These are phyloP conservation scores for Vireo altiloquus DNA, from an alignment of 2,113 vertebrate species.

Conservation along the genomic window DNA sequence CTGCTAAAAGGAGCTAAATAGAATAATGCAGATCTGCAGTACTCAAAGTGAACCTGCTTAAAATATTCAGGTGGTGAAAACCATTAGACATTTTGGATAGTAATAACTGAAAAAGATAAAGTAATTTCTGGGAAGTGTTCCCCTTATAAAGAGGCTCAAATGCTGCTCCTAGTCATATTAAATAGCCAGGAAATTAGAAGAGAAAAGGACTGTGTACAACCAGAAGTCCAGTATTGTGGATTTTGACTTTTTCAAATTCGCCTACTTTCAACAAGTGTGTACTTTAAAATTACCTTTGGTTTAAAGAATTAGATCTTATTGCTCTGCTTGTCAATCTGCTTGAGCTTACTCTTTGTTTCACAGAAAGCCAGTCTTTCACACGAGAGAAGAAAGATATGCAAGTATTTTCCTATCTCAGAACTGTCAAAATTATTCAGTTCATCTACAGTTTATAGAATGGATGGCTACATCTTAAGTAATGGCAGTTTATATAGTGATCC, in stretches of 20 bases:
- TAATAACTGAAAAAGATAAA: slow-evolving; percentile 8
- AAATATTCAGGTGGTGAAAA: slow-evolving; percentile 46
- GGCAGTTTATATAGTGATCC: not conserved
- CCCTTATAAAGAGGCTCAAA: not conserved
- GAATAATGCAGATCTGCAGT: not conserved
- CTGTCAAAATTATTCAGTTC: not conserved
- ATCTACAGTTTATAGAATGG: not conserved
- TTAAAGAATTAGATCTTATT: not conserved
- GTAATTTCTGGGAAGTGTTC: slow-evolving; percentile 17
- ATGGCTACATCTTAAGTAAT: not conserved
- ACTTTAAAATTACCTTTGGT: not conserved
- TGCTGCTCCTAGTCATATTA: not conserved
- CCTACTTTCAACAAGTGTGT: not conserved
- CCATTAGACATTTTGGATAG: not conserved
- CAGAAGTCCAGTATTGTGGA: not conserved
- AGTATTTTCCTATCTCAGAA: not conserved
- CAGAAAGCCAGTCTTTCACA: not conserved
- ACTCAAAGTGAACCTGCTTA: slow-evolving; percentile 13
- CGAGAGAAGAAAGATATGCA: not conserved
- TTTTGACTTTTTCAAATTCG: not conserved
- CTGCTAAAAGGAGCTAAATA: slow-evolving; percentile 21
- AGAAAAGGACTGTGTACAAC: not conserved
- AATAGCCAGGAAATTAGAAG: not conserved
- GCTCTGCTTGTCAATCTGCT: not conserved
- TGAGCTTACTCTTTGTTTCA: not conserved